Percentiles rank a stretch among this genome's conserved stretches.
Evolutionary conservation across 2,888 invertebrate species (phyloP).

Genomic region (Cacoxenus indagator): DNA sequence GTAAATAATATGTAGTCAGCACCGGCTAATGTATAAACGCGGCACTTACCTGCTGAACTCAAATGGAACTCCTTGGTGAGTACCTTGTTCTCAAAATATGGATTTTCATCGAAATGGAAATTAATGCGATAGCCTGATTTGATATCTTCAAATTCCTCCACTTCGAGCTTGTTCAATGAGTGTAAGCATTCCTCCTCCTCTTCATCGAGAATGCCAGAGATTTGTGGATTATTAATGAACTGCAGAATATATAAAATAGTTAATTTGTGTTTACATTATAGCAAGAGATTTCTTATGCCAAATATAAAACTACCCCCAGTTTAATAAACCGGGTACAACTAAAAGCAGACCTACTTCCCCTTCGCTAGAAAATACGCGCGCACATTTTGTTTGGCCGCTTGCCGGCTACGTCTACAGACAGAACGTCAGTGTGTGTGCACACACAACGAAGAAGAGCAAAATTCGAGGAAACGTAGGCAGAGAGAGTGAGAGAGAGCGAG

Average conservation of each 20-base stretch:
- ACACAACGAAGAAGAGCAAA: neutral
- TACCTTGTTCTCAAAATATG: slow-evolving; percentile 84
- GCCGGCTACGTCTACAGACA: neutral
- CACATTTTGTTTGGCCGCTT: neutral
- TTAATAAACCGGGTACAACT: neutral
- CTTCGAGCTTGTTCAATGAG: slow-evolving; percentile 80
- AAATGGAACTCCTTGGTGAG: slow-evolving; percentile 82
- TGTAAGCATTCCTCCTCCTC: slow-evolving; percentile 86
- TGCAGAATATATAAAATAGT: slow-evolving; percentile 28
- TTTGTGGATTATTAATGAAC: slow-evolving; percentile 89
- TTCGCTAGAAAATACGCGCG: neutral
- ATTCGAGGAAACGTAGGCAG: neutral
- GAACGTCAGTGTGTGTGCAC: too few species aligned
- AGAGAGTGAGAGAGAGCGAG: neutral
- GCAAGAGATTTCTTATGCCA: slow-evolving; percentile 11
- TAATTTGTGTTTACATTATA: too few species aligned
- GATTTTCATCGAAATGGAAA: slow-evolving; percentile 84
- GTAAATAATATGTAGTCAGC: neutral
- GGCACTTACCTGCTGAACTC: slow-evolving; percentile 64
- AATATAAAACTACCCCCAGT: slow-evolving; percentile 12
- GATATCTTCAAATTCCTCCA: slow-evolving; percentile 89
- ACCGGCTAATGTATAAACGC: neutral
- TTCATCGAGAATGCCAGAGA: slow-evolving; percentile 84
- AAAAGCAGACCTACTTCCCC: neutral
- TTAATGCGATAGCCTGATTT: slow-evolving; percentile 86